Evolutionary conservation across 2,888 invertebrate genomes (phyloP).

Genomic region (Amaurobius ferox): DNA sequence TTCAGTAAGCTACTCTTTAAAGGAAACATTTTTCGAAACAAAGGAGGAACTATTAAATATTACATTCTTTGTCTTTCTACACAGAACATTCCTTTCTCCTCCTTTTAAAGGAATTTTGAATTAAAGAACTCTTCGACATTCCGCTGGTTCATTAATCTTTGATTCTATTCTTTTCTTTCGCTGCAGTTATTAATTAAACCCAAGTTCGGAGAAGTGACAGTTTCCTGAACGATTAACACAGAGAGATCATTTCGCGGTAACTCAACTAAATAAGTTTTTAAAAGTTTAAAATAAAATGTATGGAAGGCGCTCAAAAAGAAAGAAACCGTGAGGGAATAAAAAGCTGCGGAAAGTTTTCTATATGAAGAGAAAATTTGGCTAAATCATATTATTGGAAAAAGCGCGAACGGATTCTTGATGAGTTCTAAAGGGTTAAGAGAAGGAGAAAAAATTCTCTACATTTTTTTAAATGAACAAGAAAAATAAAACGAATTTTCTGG

Average conservation of each 20-base stretch:
- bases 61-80: no score
- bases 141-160: conserved; percentile 49
- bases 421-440: no score
- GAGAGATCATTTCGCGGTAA: not conserved
- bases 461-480: no score
- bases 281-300: conserved; percentile 17
- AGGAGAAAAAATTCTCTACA: no score
- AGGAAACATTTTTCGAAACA: no score
- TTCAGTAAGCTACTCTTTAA: no score
- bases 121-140: conserved; percentile 20
- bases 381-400: no score
- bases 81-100: not conserved
- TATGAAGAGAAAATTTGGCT: no score
- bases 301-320: conserved; percentile 24
- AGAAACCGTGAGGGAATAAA: conserved; percentile 56
- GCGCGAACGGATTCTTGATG: no score
- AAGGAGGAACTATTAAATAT: no score
- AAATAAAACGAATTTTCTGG: no score
- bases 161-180: conserved; percentile 36
- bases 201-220: conserved; percentile 57
- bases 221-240: conserved; percentile 41
- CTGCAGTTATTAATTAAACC: conserved; percentile 62
- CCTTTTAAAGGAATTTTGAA: not conserved
- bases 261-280: conserved; percentile 50
- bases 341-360: no score